Evolutionary conservation across 2,113 vertebrate genomes (phyloP), one percentile per base, ranked within the genome.

Genomic region (Rhea pennata): DNA sequence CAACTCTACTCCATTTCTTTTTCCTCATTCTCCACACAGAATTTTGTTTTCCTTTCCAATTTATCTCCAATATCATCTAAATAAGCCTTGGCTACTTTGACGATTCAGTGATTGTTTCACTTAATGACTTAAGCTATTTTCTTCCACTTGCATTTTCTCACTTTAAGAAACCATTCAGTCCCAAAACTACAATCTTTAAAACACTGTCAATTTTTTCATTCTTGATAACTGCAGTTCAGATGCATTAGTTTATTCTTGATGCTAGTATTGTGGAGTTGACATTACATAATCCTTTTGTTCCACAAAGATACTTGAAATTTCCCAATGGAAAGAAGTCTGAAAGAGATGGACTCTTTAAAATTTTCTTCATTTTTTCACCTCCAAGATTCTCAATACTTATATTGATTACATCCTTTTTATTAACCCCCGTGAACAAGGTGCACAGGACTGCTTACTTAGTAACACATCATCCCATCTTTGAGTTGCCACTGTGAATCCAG

Each of bases 181-280:
- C 62, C 88, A 96, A 33, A 95, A 96, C 44, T 91, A 91, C 93
- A 79, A 6, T 73, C 51, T 92, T 84, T 73, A 53, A 86, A 86
- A 85, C 48, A 59, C 5, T 42, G 53, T 91, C 86, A 94, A 72
- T 70, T 11, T 84, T 54, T 65, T 94, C 36, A 54, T 54, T 27
- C 44, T 48, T 73, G 51, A 81, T 36, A 36, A 78, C 6, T 48
- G 29, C 17, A 79, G 40, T 50, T 91, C 33, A 87, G 75, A 77
- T 7, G 44, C 1, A 1, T 12, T 36, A 73, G 24, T n/a, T 86
- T 31, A 73, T 56, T 92, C 82, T 51, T 80, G 23, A 76, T 53
- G 40, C 6, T 10, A 71, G 10, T 20, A 66, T 10, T 82, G 61
- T 8, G 3, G 50, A 79, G 54, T 29, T 76, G 58, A 87, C 20